Evolutionary conservation across 2,113 vertebrate species (phyloP), one percentile per base, ranked within the genome.

Genomic region (Stercorarius parasiticus): DNA sequence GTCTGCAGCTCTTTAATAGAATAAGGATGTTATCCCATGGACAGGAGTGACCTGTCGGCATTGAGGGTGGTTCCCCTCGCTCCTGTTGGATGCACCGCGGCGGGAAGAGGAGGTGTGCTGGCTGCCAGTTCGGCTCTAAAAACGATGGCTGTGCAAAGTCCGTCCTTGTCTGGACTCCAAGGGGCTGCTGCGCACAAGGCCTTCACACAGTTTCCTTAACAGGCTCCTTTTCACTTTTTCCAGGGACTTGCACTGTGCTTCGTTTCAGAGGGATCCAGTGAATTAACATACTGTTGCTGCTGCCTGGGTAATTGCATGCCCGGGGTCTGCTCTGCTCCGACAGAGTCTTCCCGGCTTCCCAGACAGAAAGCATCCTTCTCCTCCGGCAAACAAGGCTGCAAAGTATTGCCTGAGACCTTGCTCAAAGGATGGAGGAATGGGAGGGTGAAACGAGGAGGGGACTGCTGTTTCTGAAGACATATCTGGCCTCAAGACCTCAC

Each of bases 271-370:
- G 64, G 93, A 93, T 86, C 86, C 67, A 73, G 93, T 97, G 97
- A 97, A 97, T 98, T 97, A 97, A 93, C 93, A 94, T 88, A 96
- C 61, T 97, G 96, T 95, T 94, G 61, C 92, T 95, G 95, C 91
- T 79, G 94, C 94, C 78, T 95, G 64, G 65, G 83, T 96, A 94
- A 96, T 97, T 95, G 81, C 97, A 50, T 93, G 94, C 88, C 52
- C 65, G 0, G 88, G 84, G 84, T 93, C 84, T 95, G 72, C 93
- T 91, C 45, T 87, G 88, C 77, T 95, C 82, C 15, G n/a, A 65
- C 89, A 59, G 40, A 91, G 93, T 65, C 64, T 89, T 89, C 85
- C 66, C 11, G 0, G 47, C 95, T 96, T 87, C 82, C 77, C 90
- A 95, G 82, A 97, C 93, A 97, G 95, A 97, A 95, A 94, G 80